Conservation (phyloP, 2,888 invertebrate genomes). For the Branchipolynoe longqiensis region DNA sequence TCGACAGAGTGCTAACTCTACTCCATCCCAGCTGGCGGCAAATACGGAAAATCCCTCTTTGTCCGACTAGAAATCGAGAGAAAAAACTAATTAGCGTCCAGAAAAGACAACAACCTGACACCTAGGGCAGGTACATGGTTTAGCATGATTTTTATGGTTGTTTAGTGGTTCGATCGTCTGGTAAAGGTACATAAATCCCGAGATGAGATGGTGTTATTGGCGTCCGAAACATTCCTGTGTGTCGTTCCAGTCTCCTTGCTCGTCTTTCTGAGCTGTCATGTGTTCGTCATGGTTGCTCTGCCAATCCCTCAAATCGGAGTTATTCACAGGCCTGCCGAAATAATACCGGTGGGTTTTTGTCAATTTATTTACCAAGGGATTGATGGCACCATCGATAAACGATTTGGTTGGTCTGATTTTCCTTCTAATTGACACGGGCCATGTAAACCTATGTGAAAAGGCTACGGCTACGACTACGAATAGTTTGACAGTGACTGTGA, state of each 20-base stretch:
- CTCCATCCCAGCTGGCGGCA: constrained; percentile 8
- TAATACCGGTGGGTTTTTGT: too few relatives aligned
- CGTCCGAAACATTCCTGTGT: not conserved
- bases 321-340: too few relatives aligned
- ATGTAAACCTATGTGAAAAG: too few relatives aligned
- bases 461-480: too few relatives aligned
- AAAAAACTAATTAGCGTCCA: not conserved
- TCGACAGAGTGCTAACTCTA: not conserved
- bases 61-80: constrained; percentile 8
- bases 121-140: not conserved
- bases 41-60: constrained; percentile 40
- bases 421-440: too few relatives aligned
- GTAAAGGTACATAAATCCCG: not conserved
- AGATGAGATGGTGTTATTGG: not conserved
- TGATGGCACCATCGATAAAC: too few relatives aligned
- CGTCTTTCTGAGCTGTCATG: not conserved
- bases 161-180: not conserved
- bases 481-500: too few relatives aligned
- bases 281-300: too few relatives aligned
- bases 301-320: too few relatives aligned
- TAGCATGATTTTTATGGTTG: not conserved
- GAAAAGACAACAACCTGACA: not conserved
- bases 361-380: too few relatives aligned
- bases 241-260: not conserved
- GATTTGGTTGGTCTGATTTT: too few relatives aligned